Base-by-base conservation (phyloP, 2,888 invertebrate species). In the Xylophagus ater region DNA sequence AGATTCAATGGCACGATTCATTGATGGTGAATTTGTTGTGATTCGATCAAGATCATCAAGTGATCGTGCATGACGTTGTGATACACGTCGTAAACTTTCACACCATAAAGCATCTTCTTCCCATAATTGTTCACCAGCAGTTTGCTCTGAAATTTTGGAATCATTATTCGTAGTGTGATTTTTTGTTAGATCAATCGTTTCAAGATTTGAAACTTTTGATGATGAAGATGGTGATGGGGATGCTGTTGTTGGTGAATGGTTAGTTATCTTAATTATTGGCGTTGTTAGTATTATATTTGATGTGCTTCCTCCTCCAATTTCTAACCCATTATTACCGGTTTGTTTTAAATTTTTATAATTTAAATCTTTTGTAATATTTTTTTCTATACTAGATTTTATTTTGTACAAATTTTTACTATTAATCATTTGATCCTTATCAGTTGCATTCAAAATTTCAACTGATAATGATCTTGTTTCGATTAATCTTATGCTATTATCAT, bases 21-120 rank as follows among this genome's bases (percentile, higher is more conserved):
- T 23, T 19, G 29, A 21, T 18, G 21, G 25, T 14, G 41, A 43
- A 10, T 39, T 37, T 5, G 48, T 40, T 14, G 46, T 45, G 17
- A 72, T 66, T 42, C 67, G 68, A 52, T 87, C 86, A 38, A 88
- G 69, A 61, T 86, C 83, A 52, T 88, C 87, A 65, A 87, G 69
- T 1, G 87, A 87, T 37, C 83, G 72, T 1, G 86, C 85, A 55
- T 87, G 86, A 24, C 85, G 69, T 51, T 85, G 77, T 44, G 85
- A 85, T 1, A 83, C 83, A 45, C 80, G 71, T 44, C 86, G 70
- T 34, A 87, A 66, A 53, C 81, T 81, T 54, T 86, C 86, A 40
- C 81, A 70, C 87, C 87, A 87, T 20, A 85, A 65, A 6, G 74
- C 67, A 62, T 87, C 86, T 62, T 87, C 84, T 55, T 85, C 86